phyloP scores from a whole-genome alignment of 1,140 invertebrate genomes.

The Centruroides vittatus region DNA sequence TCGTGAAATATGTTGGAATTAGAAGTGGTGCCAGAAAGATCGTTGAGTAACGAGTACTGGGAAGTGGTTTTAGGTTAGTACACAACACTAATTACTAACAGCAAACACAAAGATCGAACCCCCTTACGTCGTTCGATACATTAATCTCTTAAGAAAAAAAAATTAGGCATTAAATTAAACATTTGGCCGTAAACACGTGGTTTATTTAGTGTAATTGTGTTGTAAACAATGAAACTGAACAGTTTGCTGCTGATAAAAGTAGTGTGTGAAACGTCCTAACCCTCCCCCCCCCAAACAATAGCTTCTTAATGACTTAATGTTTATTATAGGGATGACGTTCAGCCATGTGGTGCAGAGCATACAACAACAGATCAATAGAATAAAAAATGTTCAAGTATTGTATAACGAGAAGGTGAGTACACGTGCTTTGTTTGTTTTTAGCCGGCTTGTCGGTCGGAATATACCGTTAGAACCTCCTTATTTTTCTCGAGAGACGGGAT shows the following conservation, averaged over 20 bases:
- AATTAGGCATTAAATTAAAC: not conserved
- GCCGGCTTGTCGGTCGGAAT: no score
- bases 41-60: slow-evolving; percentile 90
- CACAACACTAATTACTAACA: no score
- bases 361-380: slow-evolving; percentile 74
- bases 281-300: no score
- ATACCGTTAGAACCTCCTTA: no score
- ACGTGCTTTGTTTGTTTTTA: no score
- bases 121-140: not conserved
- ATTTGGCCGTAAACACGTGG: not conserved
- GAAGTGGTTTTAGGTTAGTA: slow-evolving; percentile 86
- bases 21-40: slow-evolving; percentile 87
- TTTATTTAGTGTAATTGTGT: no score
- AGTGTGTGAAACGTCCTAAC: no score
- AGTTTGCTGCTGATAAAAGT: not conserved
- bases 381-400: slow-evolving; percentile 86
- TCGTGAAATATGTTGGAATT: slow-evolving; percentile 65
- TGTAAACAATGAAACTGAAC: not conserved
- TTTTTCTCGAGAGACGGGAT: no score
- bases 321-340: slow-evolving; percentile 78
- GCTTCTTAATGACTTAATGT: not conserved
- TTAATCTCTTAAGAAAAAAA: not conserved
- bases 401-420: slow-evolving; percentile 79
- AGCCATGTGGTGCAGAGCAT: slow-evolving; percentile 90
- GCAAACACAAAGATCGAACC: not conserved